Conservation (phyloP, 2,797 vertebrate genomes). For the Aplochiton taeniatus region DNA sequence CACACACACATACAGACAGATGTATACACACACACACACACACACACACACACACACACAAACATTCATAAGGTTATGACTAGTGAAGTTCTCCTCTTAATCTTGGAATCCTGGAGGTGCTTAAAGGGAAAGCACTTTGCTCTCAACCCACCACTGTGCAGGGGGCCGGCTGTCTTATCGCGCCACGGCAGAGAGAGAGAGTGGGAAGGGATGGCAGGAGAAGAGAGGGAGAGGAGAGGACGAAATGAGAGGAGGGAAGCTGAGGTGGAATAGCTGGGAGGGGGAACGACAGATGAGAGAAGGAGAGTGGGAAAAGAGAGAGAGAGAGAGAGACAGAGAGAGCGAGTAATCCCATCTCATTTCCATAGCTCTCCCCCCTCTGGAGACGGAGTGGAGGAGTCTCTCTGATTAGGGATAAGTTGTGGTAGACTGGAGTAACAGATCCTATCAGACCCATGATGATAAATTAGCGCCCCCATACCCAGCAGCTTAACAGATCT, state of each 20-base stretch:
- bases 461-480: too few relatives aligned
- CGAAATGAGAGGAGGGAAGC: neutral
- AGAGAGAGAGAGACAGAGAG: slow-evolving; percentile 17
- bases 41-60: slow-evolving; percentile 15
- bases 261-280: too few relatives aligned
- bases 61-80: slow-evolving; percentile 33
- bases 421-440: neutral
- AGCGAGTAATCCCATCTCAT: slow-evolving; percentile 49
- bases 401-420: slow-evolving; percentile 25
- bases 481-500: neutral
- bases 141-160: slow-evolving; percentile 54
- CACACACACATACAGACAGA: neutral
- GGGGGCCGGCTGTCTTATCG: slow-evolving; percentile 68
- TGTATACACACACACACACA: slow-evolving; percentile 12
- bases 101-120: slow-evolving; percentile 47
- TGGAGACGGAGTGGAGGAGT: slow-evolving; percentile 20
- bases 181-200: slow-evolving; percentile 55
- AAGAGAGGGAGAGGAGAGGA: slow-evolving; percentile 51
- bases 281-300: neutral
- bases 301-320: slow-evolving; percentile 41
- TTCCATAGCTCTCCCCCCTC: slow-evolving; percentile 47
- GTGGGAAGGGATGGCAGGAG: slow-evolving; percentile 53
- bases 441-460: neutral
- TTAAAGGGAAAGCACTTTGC: slow-evolving; percentile 50
- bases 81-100: slow-evolving; percentile 31